Conservation (phyloP, 2,113 vertebrate species). For the Tupaia tana region DNA sequence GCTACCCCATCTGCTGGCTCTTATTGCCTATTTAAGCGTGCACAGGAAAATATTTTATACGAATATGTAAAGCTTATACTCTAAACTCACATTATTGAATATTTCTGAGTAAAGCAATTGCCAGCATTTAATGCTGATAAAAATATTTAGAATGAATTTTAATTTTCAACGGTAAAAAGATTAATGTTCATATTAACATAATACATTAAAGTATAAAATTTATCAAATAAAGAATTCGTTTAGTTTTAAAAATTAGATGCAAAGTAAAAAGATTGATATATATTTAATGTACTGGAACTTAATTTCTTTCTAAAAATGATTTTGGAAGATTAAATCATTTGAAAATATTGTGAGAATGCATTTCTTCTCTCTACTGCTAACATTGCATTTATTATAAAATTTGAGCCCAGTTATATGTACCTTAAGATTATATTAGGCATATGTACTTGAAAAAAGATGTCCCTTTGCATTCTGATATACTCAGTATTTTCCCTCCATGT, state of each 20-base stretch:
- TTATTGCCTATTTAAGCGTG: not conserved
- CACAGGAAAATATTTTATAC: not conserved
- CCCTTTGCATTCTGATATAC: not conserved
- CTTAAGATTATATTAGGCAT: not conserved
- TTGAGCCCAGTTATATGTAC: not conserved
- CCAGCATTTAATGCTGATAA: not conserved
- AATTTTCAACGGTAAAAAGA: not conserved
- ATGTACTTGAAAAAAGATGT: not conserved
- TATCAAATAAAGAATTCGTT: not conserved
- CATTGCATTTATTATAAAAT: not conserved
- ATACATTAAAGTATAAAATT: not conserved
- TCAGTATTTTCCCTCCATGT: not conserved
- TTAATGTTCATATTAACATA: not conserved
- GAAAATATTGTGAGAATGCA: not conserved
- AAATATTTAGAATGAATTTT: not conserved
- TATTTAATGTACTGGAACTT: not conserved
- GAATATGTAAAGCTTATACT: not conserved
- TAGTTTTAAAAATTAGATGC: not conserved
- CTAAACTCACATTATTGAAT: not conserved
- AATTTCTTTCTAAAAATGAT: not conserved
- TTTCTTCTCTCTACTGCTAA: not conserved
- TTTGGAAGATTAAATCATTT: not conserved
- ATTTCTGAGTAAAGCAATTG: slow-evolving; percentile 1
- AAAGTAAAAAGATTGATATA: not conserved
- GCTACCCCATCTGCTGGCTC: too few species aligned